These are phyloP conservation scores for Glossophaga mutica DNA, from an alignment of 2,797 vertebrate genomes.

Conservation along the genomic window DNA sequence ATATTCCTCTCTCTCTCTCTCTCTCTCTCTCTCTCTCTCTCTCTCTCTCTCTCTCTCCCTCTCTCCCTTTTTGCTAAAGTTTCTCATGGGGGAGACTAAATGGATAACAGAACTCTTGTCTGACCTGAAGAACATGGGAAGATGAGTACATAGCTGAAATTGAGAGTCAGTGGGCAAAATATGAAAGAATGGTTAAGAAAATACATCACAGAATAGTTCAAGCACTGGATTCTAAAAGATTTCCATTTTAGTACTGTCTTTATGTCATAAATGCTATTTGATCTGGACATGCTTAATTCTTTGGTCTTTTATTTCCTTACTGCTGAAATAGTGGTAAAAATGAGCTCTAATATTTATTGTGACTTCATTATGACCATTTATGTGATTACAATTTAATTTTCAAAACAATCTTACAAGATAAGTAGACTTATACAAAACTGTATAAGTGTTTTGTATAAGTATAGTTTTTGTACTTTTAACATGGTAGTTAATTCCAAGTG, in stretches of 20 bases:
- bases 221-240: background rate
- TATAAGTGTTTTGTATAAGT: background rate
- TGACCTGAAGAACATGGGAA: background rate
- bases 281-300: background rate
- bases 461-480: background rate
- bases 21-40: background rate
- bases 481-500: background rate
- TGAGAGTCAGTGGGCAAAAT: background rate
- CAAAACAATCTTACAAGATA: background rate
- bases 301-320: background rate
- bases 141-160: background rate
- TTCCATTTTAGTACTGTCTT: background rate
- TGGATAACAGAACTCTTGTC: background rate
- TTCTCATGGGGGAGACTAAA: background rate
- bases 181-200: background rate
- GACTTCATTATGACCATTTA: background rate
- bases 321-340: background rate
- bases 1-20: background rate
- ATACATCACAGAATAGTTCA: background rate
- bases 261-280: background rate
- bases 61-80: background rate
- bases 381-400: background rate
- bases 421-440: background rate
- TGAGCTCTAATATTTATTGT: background rate
- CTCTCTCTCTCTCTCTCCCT: background rate